Percentiles rank a stretch among this genome's conserved stretches.
These are phyloP conservation scores for Balearica regulorum DNA, from an alignment of 2,797 vertebrate genomes.

Conservation along the genomic window DNA sequence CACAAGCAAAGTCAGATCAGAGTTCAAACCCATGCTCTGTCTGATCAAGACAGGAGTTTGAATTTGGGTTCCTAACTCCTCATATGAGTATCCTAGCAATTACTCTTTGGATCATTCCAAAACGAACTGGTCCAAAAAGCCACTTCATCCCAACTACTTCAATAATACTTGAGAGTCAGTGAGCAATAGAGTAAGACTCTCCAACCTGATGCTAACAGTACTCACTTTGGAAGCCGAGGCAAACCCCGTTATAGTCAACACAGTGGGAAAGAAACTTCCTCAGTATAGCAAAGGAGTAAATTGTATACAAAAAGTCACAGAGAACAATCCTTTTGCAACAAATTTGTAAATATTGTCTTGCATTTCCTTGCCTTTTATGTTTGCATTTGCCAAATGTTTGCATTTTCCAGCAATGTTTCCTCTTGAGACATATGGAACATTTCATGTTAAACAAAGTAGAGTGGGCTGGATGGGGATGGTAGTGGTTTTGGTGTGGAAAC, in stretches of 20 bases:
- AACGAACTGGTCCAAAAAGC: neutral
- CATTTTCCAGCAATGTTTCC: neutral
- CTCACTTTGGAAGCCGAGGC: neutral
- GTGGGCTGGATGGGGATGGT: neutral
- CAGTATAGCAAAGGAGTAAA: neutral
- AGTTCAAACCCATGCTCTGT: neutral
- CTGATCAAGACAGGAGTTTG: neutral
- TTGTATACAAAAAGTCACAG: neutral
- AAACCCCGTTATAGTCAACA: neutral
- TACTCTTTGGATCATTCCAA: neutral
- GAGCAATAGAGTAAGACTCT: neutral
- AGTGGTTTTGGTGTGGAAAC: constrained; percentile 42
- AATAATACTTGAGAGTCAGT: neutral
- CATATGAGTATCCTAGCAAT: neutral
- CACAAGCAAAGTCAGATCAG: neutral
- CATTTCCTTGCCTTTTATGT: neutral
- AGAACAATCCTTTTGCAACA: neutral
- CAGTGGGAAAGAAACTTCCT: neutral
- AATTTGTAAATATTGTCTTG: neutral
- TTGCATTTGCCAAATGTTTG: neutral
- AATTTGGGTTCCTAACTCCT: neutral
- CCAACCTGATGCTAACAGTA: neutral
- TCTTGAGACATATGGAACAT: neutral
- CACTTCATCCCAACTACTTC: neutral
- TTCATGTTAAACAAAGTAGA: neutral